Evolutionary conservation across 2,113 vertebrate genomes (phyloP).

Genomic region (Lepus europaeus): DNA sequence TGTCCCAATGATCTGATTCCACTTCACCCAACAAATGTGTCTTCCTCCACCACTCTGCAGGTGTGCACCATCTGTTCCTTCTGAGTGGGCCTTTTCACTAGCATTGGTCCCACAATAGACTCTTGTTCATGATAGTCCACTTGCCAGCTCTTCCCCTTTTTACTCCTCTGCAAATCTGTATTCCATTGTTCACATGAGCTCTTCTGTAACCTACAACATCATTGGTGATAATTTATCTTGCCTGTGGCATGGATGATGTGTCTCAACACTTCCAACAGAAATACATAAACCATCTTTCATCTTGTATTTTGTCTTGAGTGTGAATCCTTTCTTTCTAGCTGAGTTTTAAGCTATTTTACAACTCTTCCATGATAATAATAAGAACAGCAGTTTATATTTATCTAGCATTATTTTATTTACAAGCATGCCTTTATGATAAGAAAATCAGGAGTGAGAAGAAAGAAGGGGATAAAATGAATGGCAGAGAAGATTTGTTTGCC

Average conservation of each 20-base stretch:
- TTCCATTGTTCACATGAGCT: not conserved
- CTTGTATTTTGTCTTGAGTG: not conserved
- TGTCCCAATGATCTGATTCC: not conserved
- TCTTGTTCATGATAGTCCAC: not conserved
- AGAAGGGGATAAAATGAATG: not conserved
- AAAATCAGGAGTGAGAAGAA: not conserved
- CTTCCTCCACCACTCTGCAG: not conserved
- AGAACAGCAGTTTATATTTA: not conserved
- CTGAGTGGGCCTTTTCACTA: not conserved
- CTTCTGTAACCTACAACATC: not conserved
- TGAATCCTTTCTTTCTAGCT: not conserved
- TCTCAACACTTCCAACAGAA: not conserved
- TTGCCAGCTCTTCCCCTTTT: not conserved
- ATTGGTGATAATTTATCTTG: not conserved
- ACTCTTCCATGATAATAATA: not conserved
- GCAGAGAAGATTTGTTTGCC: not conserved
- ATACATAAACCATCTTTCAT: not conserved
- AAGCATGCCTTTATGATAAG: not conserved
- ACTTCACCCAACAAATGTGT: accelerated
- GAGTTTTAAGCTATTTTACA: not conserved
- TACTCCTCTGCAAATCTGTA: not conserved
- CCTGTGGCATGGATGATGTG: not conserved
- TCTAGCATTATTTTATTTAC: not conserved
- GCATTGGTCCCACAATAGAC: not conserved
- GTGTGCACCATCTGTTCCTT: too few relatives aligned